A percentile compares a stretch with the other conserved stretches of the same genome.
Evolutionary conservation across 2,888 invertebrate species (phyloP).

Genomic region (Sesia apiformis): DNA sequence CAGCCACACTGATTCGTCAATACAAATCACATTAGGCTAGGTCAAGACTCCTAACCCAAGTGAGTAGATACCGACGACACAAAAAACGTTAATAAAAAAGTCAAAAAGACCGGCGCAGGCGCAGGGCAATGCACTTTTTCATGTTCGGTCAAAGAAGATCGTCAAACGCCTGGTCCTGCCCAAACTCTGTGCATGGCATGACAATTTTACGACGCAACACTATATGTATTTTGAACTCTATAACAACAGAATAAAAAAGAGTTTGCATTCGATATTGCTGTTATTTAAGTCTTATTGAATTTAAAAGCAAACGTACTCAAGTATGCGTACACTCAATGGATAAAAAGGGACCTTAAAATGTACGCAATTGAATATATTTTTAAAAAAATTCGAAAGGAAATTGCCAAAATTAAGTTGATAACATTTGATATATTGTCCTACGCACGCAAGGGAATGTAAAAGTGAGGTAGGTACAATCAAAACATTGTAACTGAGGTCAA

Average conservation of each 20-base stretch:
- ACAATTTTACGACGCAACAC: slow-evolving; percentile 21
- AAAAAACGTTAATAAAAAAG: slow-evolving; percentile 40
- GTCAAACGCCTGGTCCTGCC: slow-evolving; percentile 32
- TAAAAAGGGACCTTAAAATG: slow-evolving; percentile 11
- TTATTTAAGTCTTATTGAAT: not conserved
- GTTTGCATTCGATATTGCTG: not conserved
- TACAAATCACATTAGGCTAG: slow-evolving; percentile 62
- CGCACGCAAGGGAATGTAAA: slow-evolving; percentile 18
- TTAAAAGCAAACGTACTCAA: not conserved
- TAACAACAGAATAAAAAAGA: not conserved
- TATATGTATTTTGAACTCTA: not conserved
- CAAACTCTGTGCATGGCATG: slow-evolving; percentile 46
- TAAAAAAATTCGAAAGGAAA: slow-evolving; percentile 8
- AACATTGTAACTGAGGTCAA: slow-evolving; percentile 31
- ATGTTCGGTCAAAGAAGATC: slow-evolving; percentile 50
- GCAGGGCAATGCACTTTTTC: slow-evolving; percentile 65
- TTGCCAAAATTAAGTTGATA: slow-evolving; percentile 7
- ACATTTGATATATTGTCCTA: not conserved
- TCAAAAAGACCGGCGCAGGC: slow-evolving; percentile 27
- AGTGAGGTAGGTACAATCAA: slow-evolving; percentile 18
- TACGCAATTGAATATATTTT: slow-evolving; percentile 11
- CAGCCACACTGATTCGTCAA: slow-evolving; percentile 16
- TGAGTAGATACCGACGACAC: slow-evolving; percentile 40
- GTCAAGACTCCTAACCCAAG: slow-evolving; percentile 64
- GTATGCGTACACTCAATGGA: not conserved